These are phyloP conservation scores for Brachyptera putata DNA, from an alignment of 2,888 invertebrate genomes.

Conservation along the genomic window DNA sequence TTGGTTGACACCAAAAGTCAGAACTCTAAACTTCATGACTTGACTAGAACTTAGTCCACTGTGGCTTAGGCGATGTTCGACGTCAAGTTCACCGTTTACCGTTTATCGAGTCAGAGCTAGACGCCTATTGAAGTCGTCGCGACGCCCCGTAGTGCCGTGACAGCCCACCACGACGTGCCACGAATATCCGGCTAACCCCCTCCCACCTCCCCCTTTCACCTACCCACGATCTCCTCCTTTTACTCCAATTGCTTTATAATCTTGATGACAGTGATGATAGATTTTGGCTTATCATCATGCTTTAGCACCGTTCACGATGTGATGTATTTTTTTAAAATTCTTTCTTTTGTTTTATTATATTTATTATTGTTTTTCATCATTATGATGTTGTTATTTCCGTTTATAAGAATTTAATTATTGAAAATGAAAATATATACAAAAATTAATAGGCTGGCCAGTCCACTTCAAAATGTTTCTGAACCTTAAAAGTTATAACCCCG, in stretches of 20 bases:
- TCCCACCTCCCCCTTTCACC: not conserved
- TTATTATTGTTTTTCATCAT: not conserved
- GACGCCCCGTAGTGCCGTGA: constrained; percentile 14
- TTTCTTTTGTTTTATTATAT: not conserved
- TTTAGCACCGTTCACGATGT: not conserved
- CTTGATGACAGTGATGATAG: not conserved
- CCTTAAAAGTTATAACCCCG: no score
- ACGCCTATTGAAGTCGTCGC: constrained; percentile 15
- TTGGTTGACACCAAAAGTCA: not conserved
- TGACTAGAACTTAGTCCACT: not conserved
- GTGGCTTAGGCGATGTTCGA: not conserved
- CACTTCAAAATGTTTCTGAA: no score
- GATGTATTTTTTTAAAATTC: not conserved
- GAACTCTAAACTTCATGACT: no score
- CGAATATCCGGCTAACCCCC: constrained; percentile 1
- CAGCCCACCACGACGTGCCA: constrained; percentile 13
- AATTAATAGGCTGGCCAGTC: no score
- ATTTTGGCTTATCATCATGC: constrained; percentile 11
- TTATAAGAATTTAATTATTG: no score
- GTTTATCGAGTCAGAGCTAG: constrained; percentile 8
- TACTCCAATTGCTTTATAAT: not conserved
- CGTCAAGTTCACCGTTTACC: not conserved
- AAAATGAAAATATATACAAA: no score
- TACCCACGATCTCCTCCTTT: not conserved
- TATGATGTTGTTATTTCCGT: not conserved